Conservation (phyloP, 2,113 vertebrate species). For the Lethenteron camtschaticum region DNA sequence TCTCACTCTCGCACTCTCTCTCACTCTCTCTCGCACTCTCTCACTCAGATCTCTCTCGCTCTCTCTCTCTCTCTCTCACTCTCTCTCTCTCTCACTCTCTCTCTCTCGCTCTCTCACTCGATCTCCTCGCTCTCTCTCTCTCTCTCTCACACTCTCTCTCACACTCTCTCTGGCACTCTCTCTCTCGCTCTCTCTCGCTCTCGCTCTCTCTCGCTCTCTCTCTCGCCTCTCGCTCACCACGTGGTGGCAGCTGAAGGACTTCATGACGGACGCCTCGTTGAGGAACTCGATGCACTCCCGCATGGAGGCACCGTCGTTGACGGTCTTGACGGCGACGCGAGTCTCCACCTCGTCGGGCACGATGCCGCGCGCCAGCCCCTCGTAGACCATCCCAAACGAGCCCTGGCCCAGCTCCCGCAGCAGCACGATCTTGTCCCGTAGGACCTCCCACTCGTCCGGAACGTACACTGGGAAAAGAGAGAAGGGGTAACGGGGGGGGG, state of each 20-base stretch:
- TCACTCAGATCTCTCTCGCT: too few relatives aligned
- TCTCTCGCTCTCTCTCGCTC: fast-evolving
- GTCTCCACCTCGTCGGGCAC: conserved; percentile 67
- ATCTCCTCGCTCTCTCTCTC: too few relatives aligned
- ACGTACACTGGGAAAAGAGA: conserved; percentile 42
- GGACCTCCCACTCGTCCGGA: conserved; percentile 85
- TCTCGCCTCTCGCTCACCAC: conserved; percentile 32
- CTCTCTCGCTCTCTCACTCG: too few relatives aligned
- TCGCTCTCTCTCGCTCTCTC: too few relatives aligned
- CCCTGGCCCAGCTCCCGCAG: conserved; percentile 76
- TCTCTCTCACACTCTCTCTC: too few relatives aligned
- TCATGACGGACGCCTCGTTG: conserved; percentile 94
- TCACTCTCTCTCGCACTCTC: too few relatives aligned
- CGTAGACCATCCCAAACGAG: conserved; percentile 95
- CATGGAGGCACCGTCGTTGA: conserved; percentile 75
- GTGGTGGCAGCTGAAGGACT: conserved; percentile 87
- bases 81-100: too few relatives aligned
- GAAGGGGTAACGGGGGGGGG: conserved; percentile 2
- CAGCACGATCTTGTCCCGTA: conserved; percentile 60
- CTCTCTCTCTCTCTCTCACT: too few relatives aligned
- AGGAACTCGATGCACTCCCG: conserved; percentile 89
- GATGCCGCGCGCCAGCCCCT: conserved; percentile 67
- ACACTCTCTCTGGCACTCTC: too few relatives aligned
- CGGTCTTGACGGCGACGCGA: conserved; percentile 69
- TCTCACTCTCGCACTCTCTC: too few relatives aligned